Base-by-base conservation (phyloP, 2,888 invertebrate species). In the Drosophila vallismaia region DNA sequence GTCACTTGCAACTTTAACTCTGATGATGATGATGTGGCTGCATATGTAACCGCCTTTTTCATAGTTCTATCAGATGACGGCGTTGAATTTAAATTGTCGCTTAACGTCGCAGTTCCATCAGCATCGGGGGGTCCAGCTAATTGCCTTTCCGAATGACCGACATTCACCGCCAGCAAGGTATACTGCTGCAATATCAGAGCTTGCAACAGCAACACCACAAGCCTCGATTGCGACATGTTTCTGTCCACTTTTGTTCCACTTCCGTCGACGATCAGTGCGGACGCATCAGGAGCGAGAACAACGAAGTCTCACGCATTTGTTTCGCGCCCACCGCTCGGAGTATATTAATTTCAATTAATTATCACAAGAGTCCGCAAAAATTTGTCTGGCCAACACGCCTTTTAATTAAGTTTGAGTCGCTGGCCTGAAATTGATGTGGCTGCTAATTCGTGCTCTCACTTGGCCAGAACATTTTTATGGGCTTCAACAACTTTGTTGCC, bases 321-420 rank as follows among this genome's bases (percentile, higher is more conserved):
- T 69, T 50, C 52, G 6, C 51, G 70, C n/a, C 6, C 5, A 29
- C 28, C 9, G 45, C 40, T 31, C 28, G 28, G 28, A 9, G 36
- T 28, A 66, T 73, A 74, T 88, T 74, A 88, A 71, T 75, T 75
- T 59, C 85, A 83, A 88, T 82, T 76, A 82, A 71, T 77, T 71
- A 71, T n/a, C 56, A 45, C 48, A 63, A 75, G 46, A 31, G 14
- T 33, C 64, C 66, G 56, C 62, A 63, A 55, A 55, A 70, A 67
- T 64, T 58, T 70, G 69, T 51, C 59, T 64, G 68, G 40, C 38
- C 73, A 68, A 66, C 19, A 69, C 57, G 73, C 54, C 68, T 70
- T 76, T 88, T 88, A 88, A 75, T 88, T 88, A 88, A 80, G 87
- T 80, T 76, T 44, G 40, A 52, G 60, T 66, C 59, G 67, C 56